Percentiles rank a stretch among this genome's conserved stretches.
These are phyloP conservation scores for Corythornis leucogaster DNA, from an alignment of 2,797 vertebrate genomes.

Conservation along the genomic window DNA sequence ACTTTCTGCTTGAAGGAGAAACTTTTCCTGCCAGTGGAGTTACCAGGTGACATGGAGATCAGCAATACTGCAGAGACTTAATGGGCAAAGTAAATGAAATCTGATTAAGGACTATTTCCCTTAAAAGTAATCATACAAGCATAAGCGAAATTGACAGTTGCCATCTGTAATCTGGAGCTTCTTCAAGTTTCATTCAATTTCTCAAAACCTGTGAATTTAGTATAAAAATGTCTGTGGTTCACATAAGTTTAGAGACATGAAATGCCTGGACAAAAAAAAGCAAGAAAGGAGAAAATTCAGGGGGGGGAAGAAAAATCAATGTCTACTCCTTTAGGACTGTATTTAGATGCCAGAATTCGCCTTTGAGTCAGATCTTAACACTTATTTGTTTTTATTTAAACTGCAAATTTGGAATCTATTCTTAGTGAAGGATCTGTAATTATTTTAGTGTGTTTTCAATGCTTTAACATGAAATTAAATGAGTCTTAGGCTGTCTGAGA, in stretches of 20 bases:
- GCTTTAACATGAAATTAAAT: background rate
- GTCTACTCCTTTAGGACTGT: background rate
- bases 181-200: background rate
- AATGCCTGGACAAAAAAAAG: background rate
- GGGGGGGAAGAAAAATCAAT: background rate
- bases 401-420: background rate
- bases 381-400: background rate
- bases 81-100: background rate
- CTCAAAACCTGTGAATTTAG: background rate
- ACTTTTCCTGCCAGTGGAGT: background rate
- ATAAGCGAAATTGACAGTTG: conserved; percentile 13
- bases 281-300: background rate
- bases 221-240: background rate
- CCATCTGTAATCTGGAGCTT: background rate
- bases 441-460: background rate
- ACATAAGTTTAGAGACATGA: background rate
- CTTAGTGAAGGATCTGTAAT: background rate
- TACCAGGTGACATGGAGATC: background rate
- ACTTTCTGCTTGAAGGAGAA: background rate
- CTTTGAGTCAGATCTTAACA: background rate
- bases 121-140: background rate
- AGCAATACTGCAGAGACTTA: background rate
- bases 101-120: background rate
- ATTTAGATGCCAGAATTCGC: background rate
- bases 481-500: background rate